Evolutionary conservation across 2,888 invertebrate species (phyloP), one percentile per base, ranked within the genome.

Genomic region (Pseudeuparius sepicola): DNA sequence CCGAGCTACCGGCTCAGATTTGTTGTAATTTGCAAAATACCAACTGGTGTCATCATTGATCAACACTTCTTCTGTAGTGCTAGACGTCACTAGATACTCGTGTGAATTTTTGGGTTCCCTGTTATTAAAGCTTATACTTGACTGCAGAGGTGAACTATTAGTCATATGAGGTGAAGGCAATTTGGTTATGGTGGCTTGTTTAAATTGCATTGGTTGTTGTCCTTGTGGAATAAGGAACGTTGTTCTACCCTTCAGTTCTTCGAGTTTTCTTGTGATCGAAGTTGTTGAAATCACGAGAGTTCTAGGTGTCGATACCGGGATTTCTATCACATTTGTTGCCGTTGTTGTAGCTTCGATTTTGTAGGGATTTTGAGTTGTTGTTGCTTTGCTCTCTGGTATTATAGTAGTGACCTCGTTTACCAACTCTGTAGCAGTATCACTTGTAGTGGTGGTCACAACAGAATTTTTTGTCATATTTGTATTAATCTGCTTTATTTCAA

Each of bases 1-100:
- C 40, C 58, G 71, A 6, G 70, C 68, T 42, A 68, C 66, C 30
- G 67, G 47, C 44, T 67, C 63, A 3, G 68, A 73, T 51, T 75
- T 76, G 56, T 84, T 83, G 54, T 88, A 88, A 58, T 85, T 86
- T 45, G 78, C 79, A 57, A 82, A 88, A 59, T 89, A 89, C 89
- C 89, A 89, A 48, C 78, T 78, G 63, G 78, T 78, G 30, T 56
- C 54, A 24, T 50, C 49, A 13, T 44, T 33, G 30, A 71, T 62
- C 43, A 62, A 66, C 43, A 69, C 68, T 9, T 67, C 45, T 68
- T 66, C 9, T 64, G n/a, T n/a, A n/a, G n/a, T n/a, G n/a, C n/a
- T n/a, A n/a, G n/a, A n/a, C n/a, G n/a, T n/a, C n/a, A n/a, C n/a
- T n/a, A n/a, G n/a, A n/a, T n/a, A n/a, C n/a, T n/a, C n/a, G n/a